Evolutionary conservation across 1,140 invertebrate genomes (phyloP).

Genomic region (Oryzaephilus surinamensis): DNA sequence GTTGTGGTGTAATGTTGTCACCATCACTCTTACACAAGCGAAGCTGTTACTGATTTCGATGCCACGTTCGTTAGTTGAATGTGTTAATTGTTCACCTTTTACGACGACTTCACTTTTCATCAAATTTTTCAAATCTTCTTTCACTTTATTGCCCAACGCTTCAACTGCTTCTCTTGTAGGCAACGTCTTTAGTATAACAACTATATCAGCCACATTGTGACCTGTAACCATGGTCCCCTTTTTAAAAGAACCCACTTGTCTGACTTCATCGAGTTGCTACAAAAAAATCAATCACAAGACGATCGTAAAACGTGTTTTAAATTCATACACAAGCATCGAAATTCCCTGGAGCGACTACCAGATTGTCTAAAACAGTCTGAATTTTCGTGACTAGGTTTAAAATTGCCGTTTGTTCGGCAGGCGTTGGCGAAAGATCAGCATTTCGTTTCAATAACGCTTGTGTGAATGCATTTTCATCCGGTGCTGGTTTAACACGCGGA

Average conservation of each 20-base stretch:
- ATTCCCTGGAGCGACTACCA: conserved; percentile 83
- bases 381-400: conserved; percentile 89
- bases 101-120: conserved; percentile 49
- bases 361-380: conserved; percentile 82
- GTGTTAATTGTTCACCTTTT: conserved; percentile 48
- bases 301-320: conserved; percentile 9
- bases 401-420: conserved; percentile 81
- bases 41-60: conserved; percentile 74
- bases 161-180: conserved; percentile 93
- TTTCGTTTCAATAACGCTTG: conserved; percentile 87
- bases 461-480: conserved; percentile 74
- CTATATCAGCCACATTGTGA: conserved; percentile 91
- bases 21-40: conserved; percentile 78
- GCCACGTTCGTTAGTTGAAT: conserved; percentile 60
- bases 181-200: conserved; percentile 95
- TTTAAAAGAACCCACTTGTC: conserved; percentile 95
- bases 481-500: conserved; percentile 69
- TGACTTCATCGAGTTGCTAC: conserved; percentile 91
- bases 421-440: conserved; percentile 77
- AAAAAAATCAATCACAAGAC: conserved; percentile 12
- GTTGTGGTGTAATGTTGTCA: conserved; percentile 90
- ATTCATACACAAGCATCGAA: conserved; percentile 92
- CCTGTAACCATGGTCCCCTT: conserved; percentile 96
- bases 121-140: conserved; percentile 65
- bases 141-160: conserved; percentile 79